phyloP scores from a whole-genome alignment of 2,113 vertebrate genomes.

The Onychostoma macrolepis region DNA sequence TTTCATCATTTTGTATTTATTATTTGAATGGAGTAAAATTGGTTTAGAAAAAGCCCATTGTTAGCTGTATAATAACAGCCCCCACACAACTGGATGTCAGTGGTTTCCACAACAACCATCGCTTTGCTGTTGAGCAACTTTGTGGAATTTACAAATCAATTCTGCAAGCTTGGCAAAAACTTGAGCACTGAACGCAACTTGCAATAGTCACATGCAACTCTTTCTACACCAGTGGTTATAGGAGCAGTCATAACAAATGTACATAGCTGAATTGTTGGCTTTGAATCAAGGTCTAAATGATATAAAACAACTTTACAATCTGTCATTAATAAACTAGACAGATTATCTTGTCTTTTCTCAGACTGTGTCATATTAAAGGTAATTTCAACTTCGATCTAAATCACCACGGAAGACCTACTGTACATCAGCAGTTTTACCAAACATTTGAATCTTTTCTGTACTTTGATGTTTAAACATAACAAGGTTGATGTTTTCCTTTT shows the following conservation, averaged over 20 bases:
- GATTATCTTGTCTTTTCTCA: neutral
- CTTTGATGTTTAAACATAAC: neutral
- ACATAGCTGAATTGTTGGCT: constrained; percentile 50
- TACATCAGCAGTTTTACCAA: neutral
- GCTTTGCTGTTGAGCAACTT: constrained; percentile 24
- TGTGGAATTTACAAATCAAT: constrained; percentile 22
- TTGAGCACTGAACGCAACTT: neutral
- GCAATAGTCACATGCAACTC: neutral
- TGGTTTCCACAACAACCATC: constrained; percentile 31
- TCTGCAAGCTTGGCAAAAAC: constrained; percentile 30
- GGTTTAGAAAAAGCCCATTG: neutral
- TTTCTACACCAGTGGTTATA: constrained; percentile 10
- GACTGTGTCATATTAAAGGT: neutral
- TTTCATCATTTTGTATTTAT: constrained; percentile 43
- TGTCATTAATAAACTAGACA: constrained; percentile 37
- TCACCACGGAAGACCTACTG: neutral
- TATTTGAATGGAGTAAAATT: constrained; percentile 19
- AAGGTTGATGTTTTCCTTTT: neutral
- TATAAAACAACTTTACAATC: constrained; percentile 47
- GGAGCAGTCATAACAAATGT: constrained; percentile 23
- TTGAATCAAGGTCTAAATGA: constrained; percentile 66
- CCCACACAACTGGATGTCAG: neutral
- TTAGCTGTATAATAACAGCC: neutral
- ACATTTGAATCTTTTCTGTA: neutral
- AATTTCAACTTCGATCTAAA: neutral